These are phyloP conservation scores for Acrobasis suavella DNA, from an alignment of 2,888 invertebrate genomes.

Conservation along the genomic window DNA sequence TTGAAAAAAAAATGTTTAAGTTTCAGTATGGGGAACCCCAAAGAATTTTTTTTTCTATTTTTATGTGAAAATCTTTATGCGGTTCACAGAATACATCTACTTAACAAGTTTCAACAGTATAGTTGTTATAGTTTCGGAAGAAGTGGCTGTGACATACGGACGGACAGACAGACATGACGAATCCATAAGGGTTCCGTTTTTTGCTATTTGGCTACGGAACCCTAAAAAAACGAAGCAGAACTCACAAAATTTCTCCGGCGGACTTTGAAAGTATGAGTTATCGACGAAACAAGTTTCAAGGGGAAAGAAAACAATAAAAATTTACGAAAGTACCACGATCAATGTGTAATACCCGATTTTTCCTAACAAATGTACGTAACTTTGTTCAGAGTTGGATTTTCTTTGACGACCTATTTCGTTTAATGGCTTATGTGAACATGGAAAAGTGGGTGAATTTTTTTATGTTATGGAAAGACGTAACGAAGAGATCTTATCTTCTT, in stretches of 20 bases:
- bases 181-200: no score
- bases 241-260: neutral
- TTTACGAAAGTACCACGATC: slow-evolving; percentile 8
- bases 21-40: no score
- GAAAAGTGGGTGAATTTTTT: neutral
- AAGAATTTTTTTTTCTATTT: no score
- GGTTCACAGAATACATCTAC: no score
- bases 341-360: slow-evolving; percentile 18
- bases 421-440: slow-evolving; percentile 6
- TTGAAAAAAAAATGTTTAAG: no score
- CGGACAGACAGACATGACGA: no score
- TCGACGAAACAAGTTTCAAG: slow-evolving; percentile 9
- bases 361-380: slow-evolving; percentile 15
- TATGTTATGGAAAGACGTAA: neutral
- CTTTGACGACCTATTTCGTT: slow-evolving; percentile 9
- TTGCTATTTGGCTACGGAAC: no score
- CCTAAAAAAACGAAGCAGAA: no score
- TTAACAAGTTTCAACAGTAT: no score
- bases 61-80: no score
- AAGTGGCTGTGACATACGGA: no score
- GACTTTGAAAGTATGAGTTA: slow-evolving; percentile 15
- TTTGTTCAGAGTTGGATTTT: slow-evolving; percentile 7
- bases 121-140: no score
- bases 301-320: slow-evolving; percentile 13
- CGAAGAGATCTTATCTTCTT: neutral